These are phyloP conservation scores for Mamestra configurata DNA, from an alignment of 1,140 invertebrate genomes.

Conservation along the genomic window DNA sequence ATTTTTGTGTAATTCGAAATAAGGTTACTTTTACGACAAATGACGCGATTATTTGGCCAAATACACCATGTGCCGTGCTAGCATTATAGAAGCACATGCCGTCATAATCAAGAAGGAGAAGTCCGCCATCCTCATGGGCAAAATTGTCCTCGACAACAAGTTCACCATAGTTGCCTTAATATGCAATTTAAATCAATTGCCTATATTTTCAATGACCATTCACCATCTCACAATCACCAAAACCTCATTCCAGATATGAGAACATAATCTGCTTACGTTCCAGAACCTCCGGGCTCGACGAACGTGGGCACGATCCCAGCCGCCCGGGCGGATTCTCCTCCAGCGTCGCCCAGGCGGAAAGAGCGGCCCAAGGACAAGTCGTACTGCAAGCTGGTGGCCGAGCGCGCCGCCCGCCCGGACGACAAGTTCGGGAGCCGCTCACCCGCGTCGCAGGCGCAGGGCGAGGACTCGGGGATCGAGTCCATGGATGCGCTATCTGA, in stretches of 20 bases:
- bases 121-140: constrained; percentile 78
- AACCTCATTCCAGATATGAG: not conserved
- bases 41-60: too few species aligned
- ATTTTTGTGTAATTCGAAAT: too few species aligned
- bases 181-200: too few species aligned
- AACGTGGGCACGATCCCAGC: constrained; percentile 89
- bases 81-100: too few species aligned
- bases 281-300: constrained; percentile 89
- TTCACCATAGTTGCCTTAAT: constrained; percentile 78
- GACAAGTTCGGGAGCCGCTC: constrained; percentile 85
- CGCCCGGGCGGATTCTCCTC: constrained; percentile 69
- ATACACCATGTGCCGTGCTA: too few species aligned
- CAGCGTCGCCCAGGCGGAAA: constrained; percentile 78
- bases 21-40: too few species aligned
- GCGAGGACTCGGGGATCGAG: constrained; percentile 97
- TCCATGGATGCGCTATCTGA: constrained; percentile 97
- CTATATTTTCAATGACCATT: too few species aligned
- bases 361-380: constrained; percentile 88
- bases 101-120: too few species aligned
- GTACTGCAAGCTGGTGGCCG: constrained; percentile 87
- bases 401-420: constrained; percentile 73
- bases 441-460: constrained; percentile 89
- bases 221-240: not conserved
- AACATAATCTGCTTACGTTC: constrained; percentile 53
- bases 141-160: constrained; percentile 79